Evolutionary conservation across 2,113 vertebrate genomes (phyloP).

Genomic region (Dicerorhinus sumatrensis): DNA sequence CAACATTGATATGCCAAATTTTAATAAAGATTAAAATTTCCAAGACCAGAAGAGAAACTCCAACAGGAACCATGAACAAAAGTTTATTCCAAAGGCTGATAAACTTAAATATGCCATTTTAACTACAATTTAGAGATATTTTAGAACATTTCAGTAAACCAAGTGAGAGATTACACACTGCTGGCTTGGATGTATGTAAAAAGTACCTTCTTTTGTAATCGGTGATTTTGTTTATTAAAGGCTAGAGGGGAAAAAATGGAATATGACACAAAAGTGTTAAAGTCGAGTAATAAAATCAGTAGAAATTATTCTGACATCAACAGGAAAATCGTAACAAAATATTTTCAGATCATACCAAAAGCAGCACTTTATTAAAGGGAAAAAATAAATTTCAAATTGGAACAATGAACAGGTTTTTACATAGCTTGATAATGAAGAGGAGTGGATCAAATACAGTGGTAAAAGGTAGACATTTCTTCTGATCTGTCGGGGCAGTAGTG

Average conservation of each 20-base stretch:
- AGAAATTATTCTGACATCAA: neutral
- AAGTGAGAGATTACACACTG: neutral
- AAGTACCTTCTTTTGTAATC: neutral
- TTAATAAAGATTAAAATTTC: neutral
- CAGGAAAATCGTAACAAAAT: neutral
- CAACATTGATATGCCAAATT: neutral
- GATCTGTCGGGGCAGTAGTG: neutral
- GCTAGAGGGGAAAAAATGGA: neutral
- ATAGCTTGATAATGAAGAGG: neutral
- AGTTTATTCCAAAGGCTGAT: neutral
- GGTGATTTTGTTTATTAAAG: slow-evolving; percentile 35
- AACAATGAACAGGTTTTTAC: neutral
- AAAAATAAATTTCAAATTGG: neutral
- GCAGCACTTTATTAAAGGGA: neutral
- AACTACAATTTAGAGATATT: neutral
- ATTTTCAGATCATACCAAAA: neutral
- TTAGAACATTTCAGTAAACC: slow-evolving; percentile 27
- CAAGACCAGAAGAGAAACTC: neutral
- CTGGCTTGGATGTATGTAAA: neutral
- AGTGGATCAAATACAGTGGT: neutral
- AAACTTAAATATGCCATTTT: neutral
- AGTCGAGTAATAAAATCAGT: neutral
- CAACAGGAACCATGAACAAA: neutral
- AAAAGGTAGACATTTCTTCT: neutral
- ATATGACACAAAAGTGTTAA: neutral